phyloP scores from a whole-genome alignment of 2,888 invertebrate genomes.

The Linhomoeus sp. region DNA sequence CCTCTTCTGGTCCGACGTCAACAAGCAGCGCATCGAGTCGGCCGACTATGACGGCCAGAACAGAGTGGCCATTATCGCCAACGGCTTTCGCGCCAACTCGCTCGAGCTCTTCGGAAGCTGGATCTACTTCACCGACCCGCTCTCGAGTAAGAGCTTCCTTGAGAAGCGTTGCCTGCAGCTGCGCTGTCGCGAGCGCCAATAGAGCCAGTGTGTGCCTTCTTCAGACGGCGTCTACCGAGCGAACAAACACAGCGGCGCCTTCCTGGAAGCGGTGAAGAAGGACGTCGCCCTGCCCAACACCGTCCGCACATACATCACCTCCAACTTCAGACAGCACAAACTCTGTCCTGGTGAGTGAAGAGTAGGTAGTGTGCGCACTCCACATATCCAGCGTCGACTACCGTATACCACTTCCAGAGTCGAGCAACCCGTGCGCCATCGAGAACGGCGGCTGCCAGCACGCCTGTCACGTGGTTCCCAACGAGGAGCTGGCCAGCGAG shows the following conservation, averaged over 20 bases:
- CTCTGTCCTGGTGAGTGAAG: not conserved
- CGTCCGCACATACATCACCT: slow-evolving; percentile 19
- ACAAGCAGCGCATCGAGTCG: slow-evolving; percentile 68
- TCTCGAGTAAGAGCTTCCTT: slow-evolving; percentile 13
- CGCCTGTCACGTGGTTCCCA: slow-evolving; percentile 32
- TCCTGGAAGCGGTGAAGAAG: slow-evolving; percentile 79
- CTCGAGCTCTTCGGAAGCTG: slow-evolving; percentile 22
- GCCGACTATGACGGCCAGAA: slow-evolving; percentile 66
- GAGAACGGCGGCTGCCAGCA: slow-evolving; percentile 82
- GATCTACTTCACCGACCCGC: slow-evolving; percentile 25
- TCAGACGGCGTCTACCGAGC: slow-evolving; percentile 66
- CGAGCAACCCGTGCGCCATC: slow-evolving; percentile 57
- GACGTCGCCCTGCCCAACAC: slow-evolving; percentile 44
- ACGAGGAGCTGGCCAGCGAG: slow-evolving; percentile 6
- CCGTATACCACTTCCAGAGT: too few relatives aligned
- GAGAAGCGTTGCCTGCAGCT: not conserved
- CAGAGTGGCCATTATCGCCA: slow-evolving; percentile 30
- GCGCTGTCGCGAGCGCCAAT: not conserved
- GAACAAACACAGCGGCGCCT: slow-evolving; percentile 76
- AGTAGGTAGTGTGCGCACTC: too few relatives aligned
- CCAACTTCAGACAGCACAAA: not conserved
- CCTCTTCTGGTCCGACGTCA: slow-evolving; percentile 84
- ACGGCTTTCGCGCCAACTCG: slow-evolving; percentile 21
- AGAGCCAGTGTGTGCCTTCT: too few relatives aligned
- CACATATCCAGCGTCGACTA: too few relatives aligned